Percentiles rank a stretch among this genome's conserved stretches.
Evolutionary conservation across 2,888 invertebrate genomes (phyloP).

Genomic region (Liposcelis brunnea): DNA sequence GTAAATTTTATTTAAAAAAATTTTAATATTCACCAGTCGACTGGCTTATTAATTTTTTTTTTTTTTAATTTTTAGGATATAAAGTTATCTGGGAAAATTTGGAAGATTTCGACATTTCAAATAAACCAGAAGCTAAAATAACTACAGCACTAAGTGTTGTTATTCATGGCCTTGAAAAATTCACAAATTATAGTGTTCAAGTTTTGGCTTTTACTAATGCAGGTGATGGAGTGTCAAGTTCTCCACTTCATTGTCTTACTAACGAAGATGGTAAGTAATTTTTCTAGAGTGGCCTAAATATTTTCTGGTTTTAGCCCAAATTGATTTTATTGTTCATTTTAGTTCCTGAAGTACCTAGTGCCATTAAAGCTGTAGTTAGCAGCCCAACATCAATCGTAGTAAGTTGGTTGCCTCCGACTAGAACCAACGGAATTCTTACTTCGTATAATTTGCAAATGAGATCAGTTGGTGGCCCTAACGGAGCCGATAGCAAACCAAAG

Average conservation of each 20-base stretch:
- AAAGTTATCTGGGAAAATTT: constrained; percentile 35
- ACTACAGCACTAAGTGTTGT: constrained; percentile 21
- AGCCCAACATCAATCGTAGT: constrained; percentile 40
- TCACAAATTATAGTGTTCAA: constrained; percentile 32
- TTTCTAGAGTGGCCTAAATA: too few species aligned
- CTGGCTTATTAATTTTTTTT: constrained; percentile 8
- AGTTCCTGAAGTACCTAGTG: constrained; percentile 43
- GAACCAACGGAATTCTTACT: constrained; percentile 42
- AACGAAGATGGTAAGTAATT: constrained; percentile 26
- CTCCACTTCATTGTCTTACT: constrained; percentile 26
- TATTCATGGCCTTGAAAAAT: constrained; percentile 27
- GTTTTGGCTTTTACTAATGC: constrained; percentile 30
- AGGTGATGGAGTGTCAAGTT: constrained; percentile 28
- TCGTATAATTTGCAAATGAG: constrained; percentile 38
- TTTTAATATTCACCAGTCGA: too few species aligned
- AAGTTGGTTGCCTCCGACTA: constrained; percentile 44
- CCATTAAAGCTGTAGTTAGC: constrained; percentile 40
- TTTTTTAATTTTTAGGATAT: constrained; percentile 50
- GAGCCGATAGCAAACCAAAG: neutral
- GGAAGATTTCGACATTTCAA: constrained; percentile 13
- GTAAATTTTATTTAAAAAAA: constrained; percentile 44
- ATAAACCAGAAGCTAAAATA: constrained; percentile 18
- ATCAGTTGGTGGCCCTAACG: neutral
- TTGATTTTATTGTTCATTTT: neutral
- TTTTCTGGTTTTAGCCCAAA: neutral